Evolutionary conservation across 2,888 invertebrate species (phyloP), one percentile per base, ranked within the genome.

Genomic region (Auanema sp.): DNA sequence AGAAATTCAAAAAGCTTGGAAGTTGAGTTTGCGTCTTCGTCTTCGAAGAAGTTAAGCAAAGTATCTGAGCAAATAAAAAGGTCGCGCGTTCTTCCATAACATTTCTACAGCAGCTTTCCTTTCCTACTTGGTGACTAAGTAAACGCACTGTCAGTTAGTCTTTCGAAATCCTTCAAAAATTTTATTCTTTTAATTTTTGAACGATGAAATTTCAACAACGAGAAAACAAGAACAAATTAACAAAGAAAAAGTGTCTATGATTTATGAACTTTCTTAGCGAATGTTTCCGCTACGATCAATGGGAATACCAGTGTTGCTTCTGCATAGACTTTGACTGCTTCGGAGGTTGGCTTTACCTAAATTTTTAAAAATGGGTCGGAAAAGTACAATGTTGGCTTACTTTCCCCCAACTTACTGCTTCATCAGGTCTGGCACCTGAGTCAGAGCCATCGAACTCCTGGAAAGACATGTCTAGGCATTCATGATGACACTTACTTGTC

Each of bases 381-480:
- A 47, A 47, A 21, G 16, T 47, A 6, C 47, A 21, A 3, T 43
- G 18, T 10, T 47, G 47, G 23, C 62, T 33, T 16, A 66, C 68
- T 59, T 98, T 98, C 0, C 98, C 98, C 98, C 98, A 98, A 2
- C 96, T 96, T 1, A 96, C 89, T 0, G 98, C 98, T 86, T 98
- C 98, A 87, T 98, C 98, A 0, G 98, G 98, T 63, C 92, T 88
- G 0, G 98, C 98, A 0, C 98, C 98, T 41, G 95, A 91, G 85
- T 98, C 98, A 83, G 0, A 93, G 3, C 87, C 98, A 87, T 98
- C 98, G 87, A 90, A 98, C 85, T 98, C 98, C 40, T 91, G 42
- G 42, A 73, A 24, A 16, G 10, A 14, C n/a, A 12, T n/a, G n/a
- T 43, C 58, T 43, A 25, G 5, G 12, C 16, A 33, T 43, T 55